Percentiles rank a stretch among this genome's conserved stretches.
These are phyloP conservation scores for Galeopterus variegatus DNA, from an alignment of 2,113 vertebrate species.

Conservation along the genomic window DNA sequence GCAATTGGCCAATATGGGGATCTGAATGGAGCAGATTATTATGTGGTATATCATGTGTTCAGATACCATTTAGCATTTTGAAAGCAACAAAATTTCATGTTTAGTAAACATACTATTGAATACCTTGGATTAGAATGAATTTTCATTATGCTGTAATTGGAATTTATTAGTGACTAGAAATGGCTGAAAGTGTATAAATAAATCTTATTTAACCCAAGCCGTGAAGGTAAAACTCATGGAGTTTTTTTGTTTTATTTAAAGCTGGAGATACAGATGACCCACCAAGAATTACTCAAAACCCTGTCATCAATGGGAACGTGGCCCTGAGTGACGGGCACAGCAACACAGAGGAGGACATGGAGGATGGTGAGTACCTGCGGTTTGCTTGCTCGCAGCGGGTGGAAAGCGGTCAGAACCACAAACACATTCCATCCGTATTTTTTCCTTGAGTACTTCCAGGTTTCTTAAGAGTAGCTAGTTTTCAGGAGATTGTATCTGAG, in stretches of 20 bases:
- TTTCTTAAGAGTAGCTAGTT: slow-evolving; percentile 61
- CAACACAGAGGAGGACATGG: slow-evolving; percentile 99
- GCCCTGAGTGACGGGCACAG: slow-evolving; percentile 98
- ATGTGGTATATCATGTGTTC: background rate
- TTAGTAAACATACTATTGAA: background rate
- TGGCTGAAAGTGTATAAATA: background rate
- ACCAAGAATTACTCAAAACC: slow-evolving; percentile 98
- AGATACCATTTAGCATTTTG: background rate
- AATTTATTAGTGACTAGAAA: background rate
- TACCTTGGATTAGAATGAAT: background rate
- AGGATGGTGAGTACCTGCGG: slow-evolving; percentile 92
- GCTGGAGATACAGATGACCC: slow-evolving; percentile 99
- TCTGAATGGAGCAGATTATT: background rate
- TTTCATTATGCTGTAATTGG: background rate
- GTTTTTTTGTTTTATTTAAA: slow-evolving; percentile 82
- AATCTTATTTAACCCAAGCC: background rate
- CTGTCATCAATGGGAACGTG: slow-evolving; percentile 99
- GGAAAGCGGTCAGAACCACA: background rate
- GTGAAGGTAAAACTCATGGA: slow-evolving; percentile 4
- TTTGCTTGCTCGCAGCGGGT: background rate
- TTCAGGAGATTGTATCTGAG: slow-evolving; percentile 36
- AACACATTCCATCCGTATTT: background rate
- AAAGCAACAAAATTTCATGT: background rate
- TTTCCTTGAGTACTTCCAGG: background rate
- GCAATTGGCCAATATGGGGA: too few species aligned